These are phyloP conservation scores for Limnephilus marmoratus DNA, from an alignment of 2,888 invertebrate genomes.

Conservation along the genomic window DNA sequence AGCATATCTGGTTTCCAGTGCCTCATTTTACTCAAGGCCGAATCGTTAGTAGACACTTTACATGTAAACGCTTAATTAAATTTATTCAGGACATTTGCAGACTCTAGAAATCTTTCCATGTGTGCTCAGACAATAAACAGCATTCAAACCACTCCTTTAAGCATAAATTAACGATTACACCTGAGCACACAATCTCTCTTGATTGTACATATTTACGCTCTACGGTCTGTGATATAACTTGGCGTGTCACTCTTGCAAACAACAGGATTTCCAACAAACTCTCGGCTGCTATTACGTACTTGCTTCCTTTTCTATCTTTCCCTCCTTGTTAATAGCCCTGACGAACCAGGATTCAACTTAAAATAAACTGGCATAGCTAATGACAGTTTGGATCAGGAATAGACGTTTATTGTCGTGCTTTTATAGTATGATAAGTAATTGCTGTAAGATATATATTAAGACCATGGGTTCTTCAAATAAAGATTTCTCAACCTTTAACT, in stretches of 20 bases:
- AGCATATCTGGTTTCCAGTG: not conserved
- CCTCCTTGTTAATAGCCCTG: not conserved
- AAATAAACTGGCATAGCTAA: not conserved
- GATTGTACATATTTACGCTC: not conserved
- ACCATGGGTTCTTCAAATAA: no score
- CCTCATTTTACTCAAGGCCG: not conserved
- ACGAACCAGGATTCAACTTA: not conserved
- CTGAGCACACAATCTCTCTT: conserved; percentile 37
- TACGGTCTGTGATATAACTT: not conserved
- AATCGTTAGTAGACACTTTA: not conserved
- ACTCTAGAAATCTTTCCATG: conserved; percentile 39
- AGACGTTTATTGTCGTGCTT: no score
- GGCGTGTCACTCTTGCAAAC: not conserved
- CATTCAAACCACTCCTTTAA: conserved; percentile 35
- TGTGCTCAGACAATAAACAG: conserved; percentile 38
- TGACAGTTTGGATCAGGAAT: no score
- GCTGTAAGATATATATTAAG: no score
- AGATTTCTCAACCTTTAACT: no score
- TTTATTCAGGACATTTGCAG: conserved; percentile 6
- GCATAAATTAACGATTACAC: conserved; percentile 39
- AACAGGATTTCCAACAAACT: not conserved
- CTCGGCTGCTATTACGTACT: not conserved
- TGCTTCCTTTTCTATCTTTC: not conserved
- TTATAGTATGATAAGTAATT: no score
- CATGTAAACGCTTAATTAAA: conserved; percentile 2